These are phyloP conservation scores for Corbicula japonica DNA, from an alignment of 2,888 invertebrate genomes.

Conservation along the genomic window DNA sequence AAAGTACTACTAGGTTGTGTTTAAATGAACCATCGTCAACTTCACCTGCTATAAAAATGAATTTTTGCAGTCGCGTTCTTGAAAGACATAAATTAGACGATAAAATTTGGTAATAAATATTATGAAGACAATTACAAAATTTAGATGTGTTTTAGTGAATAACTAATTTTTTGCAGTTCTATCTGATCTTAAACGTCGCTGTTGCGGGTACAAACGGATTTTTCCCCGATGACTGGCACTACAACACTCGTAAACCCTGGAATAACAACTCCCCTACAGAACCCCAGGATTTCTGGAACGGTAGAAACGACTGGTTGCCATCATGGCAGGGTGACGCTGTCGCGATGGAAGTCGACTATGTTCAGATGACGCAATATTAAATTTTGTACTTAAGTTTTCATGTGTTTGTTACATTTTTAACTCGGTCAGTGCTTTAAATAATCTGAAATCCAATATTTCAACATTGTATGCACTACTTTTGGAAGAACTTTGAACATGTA, in stretches of 20 bases:
- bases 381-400: background rate
- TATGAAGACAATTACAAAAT: background rate
- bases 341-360: slow-evolving; percentile 89
- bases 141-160: background rate
- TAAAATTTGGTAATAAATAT: background rate
- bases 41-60: background rate
- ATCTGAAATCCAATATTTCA: no score
- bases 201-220: slow-evolving; percentile 86
- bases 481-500: no score
- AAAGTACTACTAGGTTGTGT: background rate
- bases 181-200: slow-evolving; percentile 80
- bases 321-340: slow-evolving; percentile 90
- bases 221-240: slow-evolving; percentile 73
- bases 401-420: no score
- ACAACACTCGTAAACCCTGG: slow-evolving; percentile 91
- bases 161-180: slow-evolving; percentile 86
- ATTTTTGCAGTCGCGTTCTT: background rate
- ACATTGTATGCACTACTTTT: no score
- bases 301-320: slow-evolving; percentile 88
- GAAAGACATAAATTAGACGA: background rate
- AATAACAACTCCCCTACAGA: slow-evolving; percentile 87
- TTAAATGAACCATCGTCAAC: background rate
- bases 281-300: slow-evolving; percentile 89
- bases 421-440: no score
- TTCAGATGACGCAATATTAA: slow-evolving; percentile 88